Conservation (phyloP, 2,797 vertebrate species). For the Potorous gilbertii region DNA sequence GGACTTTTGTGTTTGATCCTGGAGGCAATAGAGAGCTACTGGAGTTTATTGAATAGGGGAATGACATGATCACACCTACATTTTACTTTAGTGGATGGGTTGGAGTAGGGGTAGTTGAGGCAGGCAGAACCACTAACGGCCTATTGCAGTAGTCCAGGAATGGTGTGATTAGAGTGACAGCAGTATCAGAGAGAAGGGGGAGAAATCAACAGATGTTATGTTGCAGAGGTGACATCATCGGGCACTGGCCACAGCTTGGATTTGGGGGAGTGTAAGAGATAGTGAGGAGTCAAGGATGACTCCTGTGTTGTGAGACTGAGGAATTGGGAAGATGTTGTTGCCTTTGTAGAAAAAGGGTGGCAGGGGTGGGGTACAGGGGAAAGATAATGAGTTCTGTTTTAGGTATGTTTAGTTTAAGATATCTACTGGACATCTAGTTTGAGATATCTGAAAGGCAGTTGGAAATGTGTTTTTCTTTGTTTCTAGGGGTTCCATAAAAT, state of each 20-base stretch:
- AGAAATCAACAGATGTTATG: background rate
- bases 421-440: background rate
- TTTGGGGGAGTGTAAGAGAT: too few species aligned
- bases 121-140: background rate
- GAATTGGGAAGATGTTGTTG: too few species aligned
- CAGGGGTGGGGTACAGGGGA: background rate
- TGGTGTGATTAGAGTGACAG: background rate
- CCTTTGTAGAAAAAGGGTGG: background rate
- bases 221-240: background rate
- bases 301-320: too few species aligned
- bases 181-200: background rate
- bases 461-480: background rate
- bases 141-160: background rate
- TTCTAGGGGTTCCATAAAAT: background rate
- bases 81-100: background rate
- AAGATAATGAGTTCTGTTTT: background rate
- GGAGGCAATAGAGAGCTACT: too few species aligned
- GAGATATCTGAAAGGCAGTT: background rate
- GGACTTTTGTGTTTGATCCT: background rate
- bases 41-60: too few species aligned
- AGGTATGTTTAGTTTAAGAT: background rate
- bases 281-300: too few species aligned
- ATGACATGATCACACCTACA: background rate
- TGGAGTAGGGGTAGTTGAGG: background rate
- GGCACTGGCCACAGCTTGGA: background rate